Conservation (phyloP, 2,797 vertebrate species). For the Pempheris klunzingeri region DNA sequence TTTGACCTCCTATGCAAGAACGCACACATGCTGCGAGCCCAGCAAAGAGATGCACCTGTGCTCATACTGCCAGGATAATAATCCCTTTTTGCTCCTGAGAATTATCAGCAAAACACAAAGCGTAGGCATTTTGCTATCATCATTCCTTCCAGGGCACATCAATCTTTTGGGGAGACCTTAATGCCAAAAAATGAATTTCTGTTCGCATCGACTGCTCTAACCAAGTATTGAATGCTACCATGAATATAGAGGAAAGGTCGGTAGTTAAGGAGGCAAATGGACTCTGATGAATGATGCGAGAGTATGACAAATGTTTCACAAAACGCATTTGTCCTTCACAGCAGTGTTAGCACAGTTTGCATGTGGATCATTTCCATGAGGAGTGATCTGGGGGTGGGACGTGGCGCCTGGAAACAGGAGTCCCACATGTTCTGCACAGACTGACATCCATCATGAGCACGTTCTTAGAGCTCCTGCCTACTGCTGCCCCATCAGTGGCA, state of each 20-base stretch:
- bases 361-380: constrained; percentile 62
- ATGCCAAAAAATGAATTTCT: constrained; percentile 43
- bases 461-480: constrained; percentile 57
- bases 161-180: constrained; percentile 62
- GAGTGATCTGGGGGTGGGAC: constrained; percentile 54
- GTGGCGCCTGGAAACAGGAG: constrained; percentile 46
- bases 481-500: constrained; percentile 58
- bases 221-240: constrained; percentile 50
- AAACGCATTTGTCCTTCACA: constrained; percentile 67
- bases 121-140: constrained; percentile 41
- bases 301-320: constrained; percentile 66
- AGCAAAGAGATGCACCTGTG: constrained; percentile 37
- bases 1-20: constrained; percentile 63
- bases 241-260: constrained; percentile 33
- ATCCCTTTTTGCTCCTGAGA: constrained; percentile 47
- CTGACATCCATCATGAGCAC: constrained; percentile 71
- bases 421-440: constrained; percentile 69
- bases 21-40: constrained; percentile 25
- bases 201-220: constrained; percentile 39
- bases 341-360: constrained; percentile 55
- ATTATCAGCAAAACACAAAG: constrained; percentile 41
- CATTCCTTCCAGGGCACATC: constrained; percentile 39
- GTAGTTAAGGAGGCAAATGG: constrained; percentile 58
- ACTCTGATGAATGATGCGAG: constrained; percentile 65
- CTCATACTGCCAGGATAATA: constrained; percentile 44